Conservation (phyloP, 2,888 invertebrate species). For the Drosophila kuntzei region DNA sequence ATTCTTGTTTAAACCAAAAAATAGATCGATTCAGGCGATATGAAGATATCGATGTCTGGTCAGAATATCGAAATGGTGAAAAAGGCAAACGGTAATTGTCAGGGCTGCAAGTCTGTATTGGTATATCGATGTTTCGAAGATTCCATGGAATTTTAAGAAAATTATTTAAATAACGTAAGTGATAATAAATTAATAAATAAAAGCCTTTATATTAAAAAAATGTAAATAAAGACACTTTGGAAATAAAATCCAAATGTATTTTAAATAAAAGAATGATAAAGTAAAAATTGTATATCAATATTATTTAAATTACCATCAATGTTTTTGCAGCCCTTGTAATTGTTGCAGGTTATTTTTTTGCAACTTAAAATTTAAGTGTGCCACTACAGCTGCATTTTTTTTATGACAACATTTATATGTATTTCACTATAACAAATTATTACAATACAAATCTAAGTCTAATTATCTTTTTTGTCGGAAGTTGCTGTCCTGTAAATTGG, state of each 20-base stretch:
- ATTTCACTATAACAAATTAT: constrained; percentile 32
- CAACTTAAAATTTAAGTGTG: too few species aligned
- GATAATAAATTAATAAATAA: too few species aligned
- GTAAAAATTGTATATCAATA: too few species aligned
- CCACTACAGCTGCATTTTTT: too few species aligned
- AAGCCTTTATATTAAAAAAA: background rate
- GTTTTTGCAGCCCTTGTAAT: background rate
- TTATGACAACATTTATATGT: constrained; percentile 27
- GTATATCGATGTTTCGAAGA: background rate
- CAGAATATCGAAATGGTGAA: background rate
- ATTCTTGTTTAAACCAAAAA: constrained; percentile 30
- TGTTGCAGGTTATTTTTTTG: too few species aligned
- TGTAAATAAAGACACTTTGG: too few species aligned
- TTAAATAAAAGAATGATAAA: too few species aligned
- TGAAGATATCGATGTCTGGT: constrained; percentile 19
- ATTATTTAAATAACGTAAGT: too few species aligned
- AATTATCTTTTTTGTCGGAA: constrained; percentile 56
- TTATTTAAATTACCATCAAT: too few species aligned
- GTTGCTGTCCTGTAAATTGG: constrained; percentile 67
- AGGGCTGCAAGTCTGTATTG: background rate
- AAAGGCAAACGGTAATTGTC: background rate
- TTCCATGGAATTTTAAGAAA: too few species aligned
- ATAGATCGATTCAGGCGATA: constrained; percentile 23
- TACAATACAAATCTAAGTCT: constrained; percentile 19
- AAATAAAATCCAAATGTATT: too few species aligned